phyloP scores from a whole-genome alignment of 2,113 vertebrate genomes.

The Syngnathoides biaculeatus region DNA sequence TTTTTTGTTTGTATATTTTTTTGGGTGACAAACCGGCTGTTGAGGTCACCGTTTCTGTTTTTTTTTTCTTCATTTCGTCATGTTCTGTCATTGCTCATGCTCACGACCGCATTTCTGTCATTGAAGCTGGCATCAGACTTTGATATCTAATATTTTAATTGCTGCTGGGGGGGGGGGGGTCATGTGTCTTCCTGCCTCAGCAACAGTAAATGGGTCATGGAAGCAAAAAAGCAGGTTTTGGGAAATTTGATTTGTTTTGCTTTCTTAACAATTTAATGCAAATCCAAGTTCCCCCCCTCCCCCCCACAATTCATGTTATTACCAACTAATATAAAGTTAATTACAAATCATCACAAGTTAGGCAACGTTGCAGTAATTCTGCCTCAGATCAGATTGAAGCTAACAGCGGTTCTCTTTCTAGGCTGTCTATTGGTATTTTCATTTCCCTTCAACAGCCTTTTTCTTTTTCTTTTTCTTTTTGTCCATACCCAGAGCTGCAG shows the following conservation, averaged over 20 bases:
- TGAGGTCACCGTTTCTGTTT: conserved; percentile 43
- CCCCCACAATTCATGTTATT: too few relatives aligned
- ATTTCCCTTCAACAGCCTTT: conserved; percentile 19
- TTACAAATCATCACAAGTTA: background rate
- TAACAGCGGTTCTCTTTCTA: conserved; percentile 22
- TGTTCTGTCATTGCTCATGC: conserved; percentile 65
- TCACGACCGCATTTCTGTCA: conserved; percentile 68
- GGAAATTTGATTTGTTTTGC: background rate
- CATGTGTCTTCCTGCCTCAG: conserved; percentile 61
- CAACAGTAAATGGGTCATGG: conserved; percentile 45
- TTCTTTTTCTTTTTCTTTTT: conserved; percentile 27
- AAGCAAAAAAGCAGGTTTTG: conserved; percentile 47
- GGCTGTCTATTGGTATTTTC: conserved; percentile 13
- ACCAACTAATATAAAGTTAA: too few relatives aligned
- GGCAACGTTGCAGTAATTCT: background rate
- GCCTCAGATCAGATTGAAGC: conserved; percentile 9
- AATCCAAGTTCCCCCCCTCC: too few relatives aligned
- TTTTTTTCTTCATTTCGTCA: conserved; percentile 41
- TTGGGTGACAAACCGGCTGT: conserved; percentile 64
- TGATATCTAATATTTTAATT: conserved; percentile 73
- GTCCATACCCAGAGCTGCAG: conserved; percentile 67
- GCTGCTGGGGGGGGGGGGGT: conserved; percentile 58
- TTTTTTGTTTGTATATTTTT: conserved; percentile 36
- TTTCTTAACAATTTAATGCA: background rate
- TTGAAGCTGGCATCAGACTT: conserved; percentile 57